Percentiles rank a stretch among this genome's conserved stretches.
Evolutionary conservation across 2,113 vertebrate genomes (phyloP).

Genomic region (Ptilonorhynchus violaceus): DNA sequence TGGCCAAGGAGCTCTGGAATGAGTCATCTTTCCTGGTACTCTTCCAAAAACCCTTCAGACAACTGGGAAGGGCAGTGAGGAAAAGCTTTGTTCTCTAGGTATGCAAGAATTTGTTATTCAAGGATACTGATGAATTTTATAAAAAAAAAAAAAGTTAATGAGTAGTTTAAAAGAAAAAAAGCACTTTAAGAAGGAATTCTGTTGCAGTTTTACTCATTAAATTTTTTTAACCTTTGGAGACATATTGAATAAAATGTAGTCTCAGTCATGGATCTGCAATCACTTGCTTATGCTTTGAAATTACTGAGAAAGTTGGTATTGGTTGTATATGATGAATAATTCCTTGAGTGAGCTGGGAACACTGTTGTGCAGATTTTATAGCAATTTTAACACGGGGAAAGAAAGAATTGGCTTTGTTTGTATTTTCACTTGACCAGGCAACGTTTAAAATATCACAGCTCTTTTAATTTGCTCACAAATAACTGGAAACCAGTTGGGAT

Average conservation of each 20-base stretch:
- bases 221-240: constrained; percentile 73
- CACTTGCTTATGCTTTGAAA: constrained; percentile 68
- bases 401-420: constrained; percentile 54
- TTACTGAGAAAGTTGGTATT: constrained; percentile 60
- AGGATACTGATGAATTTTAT: background rate
- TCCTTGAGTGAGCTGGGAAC: constrained; percentile 35
- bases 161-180: constrained; percentile 57
- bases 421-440: constrained; percentile 42
- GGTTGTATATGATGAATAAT: constrained; percentile 54
- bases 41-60: constrained; percentile 30
- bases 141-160: constrained; percentile 28
- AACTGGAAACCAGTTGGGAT: constrained; percentile 37
- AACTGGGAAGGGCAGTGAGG: constrained; percentile 58
- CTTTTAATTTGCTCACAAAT: constrained; percentile 32
- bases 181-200: constrained; percentile 78
- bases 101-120: constrained; percentile 25
- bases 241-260: constrained; percentile 80
- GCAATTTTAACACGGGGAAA: constrained; percentile 35
- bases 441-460: constrained; percentile 17
- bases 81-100: constrained; percentile 43
- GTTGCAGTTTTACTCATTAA: constrained; percentile 70
- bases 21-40: constrained; percentile 38
- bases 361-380: constrained; percentile 42
- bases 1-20: constrained; percentile 42
- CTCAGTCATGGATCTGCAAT: constrained; percentile 75